phyloP scores from a whole-genome alignment of 2,113 vertebrate species.

The Microcebus tavaratra region DNA sequence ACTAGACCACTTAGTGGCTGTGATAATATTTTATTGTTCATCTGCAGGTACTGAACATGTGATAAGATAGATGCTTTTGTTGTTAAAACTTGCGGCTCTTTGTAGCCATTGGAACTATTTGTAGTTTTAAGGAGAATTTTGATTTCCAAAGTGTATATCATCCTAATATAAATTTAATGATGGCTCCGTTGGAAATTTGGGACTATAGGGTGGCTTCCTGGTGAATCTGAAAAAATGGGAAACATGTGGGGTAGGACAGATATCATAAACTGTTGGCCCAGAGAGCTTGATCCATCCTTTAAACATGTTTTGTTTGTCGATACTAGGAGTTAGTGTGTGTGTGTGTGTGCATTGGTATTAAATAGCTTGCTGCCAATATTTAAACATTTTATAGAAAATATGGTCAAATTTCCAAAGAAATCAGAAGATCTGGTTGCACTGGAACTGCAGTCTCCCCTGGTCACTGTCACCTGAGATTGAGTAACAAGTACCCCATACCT shows the following conservation, averaged over 20 bases:
- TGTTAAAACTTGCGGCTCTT: not conserved
- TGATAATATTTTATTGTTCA: not conserved
- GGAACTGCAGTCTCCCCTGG: not conserved
- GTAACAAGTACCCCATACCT: no score
- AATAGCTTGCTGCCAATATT: not conserved
- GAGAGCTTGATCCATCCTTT: not conserved
- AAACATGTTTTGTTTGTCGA: not conserved
- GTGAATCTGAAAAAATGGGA: not conserved
- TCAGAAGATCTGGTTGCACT: not conserved
- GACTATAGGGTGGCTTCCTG: not conserved
- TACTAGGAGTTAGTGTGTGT: not conserved
- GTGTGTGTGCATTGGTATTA: not conserved
- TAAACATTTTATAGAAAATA: not conserved
- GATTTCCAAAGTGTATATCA: not conserved
- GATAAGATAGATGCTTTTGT: not conserved
- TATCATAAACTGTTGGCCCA: not conserved
- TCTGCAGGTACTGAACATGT: not conserved
- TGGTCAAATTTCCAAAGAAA: not conserved
- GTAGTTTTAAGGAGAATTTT: conserved; percentile 19
- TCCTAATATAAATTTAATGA: not conserved
- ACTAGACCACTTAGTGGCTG: not conserved
- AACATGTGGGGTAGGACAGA: not conserved
- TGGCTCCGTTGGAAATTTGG: not conserved
- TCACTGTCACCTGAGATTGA: not conserved
- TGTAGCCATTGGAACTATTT: not conserved